Evolutionary conservation across 2,888 invertebrate genomes (phyloP).

Genomic region (Hydraecia micacea): DNA sequence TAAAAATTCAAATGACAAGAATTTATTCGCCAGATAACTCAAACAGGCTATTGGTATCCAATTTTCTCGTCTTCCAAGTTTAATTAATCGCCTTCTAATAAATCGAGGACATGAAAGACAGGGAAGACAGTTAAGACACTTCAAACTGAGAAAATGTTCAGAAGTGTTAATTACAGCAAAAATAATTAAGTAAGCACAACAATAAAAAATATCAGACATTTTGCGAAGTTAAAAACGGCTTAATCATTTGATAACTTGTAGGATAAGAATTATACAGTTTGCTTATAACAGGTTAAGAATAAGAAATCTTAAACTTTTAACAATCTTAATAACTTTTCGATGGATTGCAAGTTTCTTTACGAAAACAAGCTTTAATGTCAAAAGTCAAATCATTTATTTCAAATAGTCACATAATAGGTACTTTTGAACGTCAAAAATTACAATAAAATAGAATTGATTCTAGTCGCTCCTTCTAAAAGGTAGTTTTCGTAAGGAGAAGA

Average conservation of each 20-base stretch:
- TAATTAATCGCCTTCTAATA: conserved; percentile 20
- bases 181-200: conserved; percentile 27
- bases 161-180: conserved; percentile 11
- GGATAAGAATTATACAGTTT: conserved; percentile 24
- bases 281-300: conserved; percentile 6
- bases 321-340: background rate
- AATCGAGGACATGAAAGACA: conserved; percentile 11
- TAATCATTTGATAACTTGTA: conserved; percentile 33
- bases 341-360: background rate
- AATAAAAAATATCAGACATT: conserved; percentile 25
- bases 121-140: conserved; percentile 4
- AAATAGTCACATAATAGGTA: too few relatives aligned
- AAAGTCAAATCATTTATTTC: too few relatives aligned
- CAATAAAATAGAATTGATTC: too few relatives aligned
- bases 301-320: conserved; percentile 29
- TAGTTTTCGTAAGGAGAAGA: too few relatives aligned
- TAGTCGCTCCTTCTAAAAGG: too few relatives aligned
- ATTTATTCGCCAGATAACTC: background rate
- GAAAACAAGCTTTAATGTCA: background rate
- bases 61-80: conserved; percentile 5
- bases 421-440: too few relatives aligned
- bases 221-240: conserved; percentile 18
- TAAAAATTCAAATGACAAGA: background rate
- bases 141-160: conserved; percentile 2
- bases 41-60: background rate